These are phyloP conservation scores for Nematostella vectensis DNA, from an alignment of 92 coral and sea anemone species.

Conservation along the genomic window DNA sequence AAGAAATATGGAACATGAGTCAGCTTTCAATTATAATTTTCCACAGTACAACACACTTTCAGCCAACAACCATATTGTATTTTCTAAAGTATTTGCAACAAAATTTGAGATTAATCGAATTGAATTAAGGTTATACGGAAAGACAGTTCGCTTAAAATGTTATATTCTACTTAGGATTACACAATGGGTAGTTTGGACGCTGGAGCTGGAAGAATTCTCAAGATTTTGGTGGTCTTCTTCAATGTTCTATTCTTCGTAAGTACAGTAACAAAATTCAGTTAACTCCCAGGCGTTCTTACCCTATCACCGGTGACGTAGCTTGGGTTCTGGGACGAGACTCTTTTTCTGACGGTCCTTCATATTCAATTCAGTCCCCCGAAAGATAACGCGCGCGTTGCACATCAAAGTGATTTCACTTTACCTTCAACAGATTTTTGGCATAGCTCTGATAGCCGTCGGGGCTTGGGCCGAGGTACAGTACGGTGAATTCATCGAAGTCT, in stretches of 20 bases:
- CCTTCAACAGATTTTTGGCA: constrained; percentile 40
- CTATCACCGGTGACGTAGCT: not conserved
- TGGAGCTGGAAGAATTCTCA: constrained; percentile 22
- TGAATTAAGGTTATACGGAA: no score
- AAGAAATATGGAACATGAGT: no score
- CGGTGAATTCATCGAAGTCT: constrained; percentile 48
- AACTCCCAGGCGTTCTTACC: not conserved
- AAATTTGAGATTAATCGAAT: no score
- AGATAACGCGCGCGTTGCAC: no score
- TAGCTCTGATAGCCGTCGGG: constrained; percentile 53
- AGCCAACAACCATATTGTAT: no score
- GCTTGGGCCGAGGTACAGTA: constrained; percentile 36
- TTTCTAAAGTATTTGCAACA: no score
- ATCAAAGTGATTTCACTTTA: no score
- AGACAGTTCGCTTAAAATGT: no score
- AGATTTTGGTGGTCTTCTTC: constrained; percentile 68
- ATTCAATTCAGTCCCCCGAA: no score
- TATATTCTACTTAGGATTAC: no score
- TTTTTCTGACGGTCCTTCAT: not conserved
- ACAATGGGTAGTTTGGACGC: not conserved
- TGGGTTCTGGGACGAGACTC: not conserved
- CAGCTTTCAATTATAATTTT: no score
- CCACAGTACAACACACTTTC: no score
- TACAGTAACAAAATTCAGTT: not conserved
- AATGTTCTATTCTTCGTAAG: constrained; percentile 73